These are phyloP conservation scores for Danionella dracula DNA, from an alignment of 2,797 vertebrate genomes.

Conservation along the genomic window DNA sequence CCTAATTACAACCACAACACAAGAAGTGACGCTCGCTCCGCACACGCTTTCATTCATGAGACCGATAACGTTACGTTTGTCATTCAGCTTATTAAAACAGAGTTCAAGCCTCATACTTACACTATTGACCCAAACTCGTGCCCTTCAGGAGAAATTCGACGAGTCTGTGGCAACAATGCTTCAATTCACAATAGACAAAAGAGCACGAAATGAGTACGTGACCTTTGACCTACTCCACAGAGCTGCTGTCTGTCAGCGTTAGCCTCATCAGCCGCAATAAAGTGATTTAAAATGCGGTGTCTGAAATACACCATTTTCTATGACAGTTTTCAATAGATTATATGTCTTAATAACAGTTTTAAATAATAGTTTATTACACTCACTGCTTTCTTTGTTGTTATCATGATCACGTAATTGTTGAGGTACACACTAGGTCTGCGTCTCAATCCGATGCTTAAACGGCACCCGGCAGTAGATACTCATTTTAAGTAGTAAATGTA, in stretches of 20 bases:
- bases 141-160: constrained; percentile 2
- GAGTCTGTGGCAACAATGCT: constrained; percentile 3
- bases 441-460: no score
- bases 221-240: constrained; percentile 29
- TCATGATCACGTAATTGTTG: no score
- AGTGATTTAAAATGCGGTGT: no score
- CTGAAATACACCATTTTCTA: no score
- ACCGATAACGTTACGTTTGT: not conserved
- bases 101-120: not conserved
- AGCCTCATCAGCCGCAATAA: not conserved
- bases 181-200: constrained; percentile 41
- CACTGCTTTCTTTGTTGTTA: no score
- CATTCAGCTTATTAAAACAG: no score
- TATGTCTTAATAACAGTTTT: no score
- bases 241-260: constrained; percentile 29
- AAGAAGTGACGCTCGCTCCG: not conserved
- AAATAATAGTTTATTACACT: no score
- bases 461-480: no score
- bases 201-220: constrained; percentile 31
- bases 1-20: not conserved
- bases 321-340: no score
- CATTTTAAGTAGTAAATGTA: no score
- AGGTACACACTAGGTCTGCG: no score
- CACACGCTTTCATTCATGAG: not conserved
- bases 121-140: not conserved